Conservation (phyloP, 2,797 vertebrate genomes). For the Manis crassicaudata region DNA sequence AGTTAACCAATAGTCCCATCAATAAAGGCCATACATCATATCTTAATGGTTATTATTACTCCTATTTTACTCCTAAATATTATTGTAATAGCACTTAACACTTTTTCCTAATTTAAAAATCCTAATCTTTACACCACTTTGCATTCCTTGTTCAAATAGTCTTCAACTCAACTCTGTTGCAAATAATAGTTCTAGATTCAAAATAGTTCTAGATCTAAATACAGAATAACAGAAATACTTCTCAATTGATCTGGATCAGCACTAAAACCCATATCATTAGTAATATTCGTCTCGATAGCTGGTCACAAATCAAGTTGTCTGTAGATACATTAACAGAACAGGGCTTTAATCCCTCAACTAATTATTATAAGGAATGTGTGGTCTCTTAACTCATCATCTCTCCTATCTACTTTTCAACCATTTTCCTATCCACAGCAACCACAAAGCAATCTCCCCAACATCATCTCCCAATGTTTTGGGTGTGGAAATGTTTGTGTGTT, state of each 20-base stretch:
- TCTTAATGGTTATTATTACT: not conserved
- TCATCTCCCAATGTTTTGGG: not conserved
- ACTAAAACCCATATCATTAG: not conserved
- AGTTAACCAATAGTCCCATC: not conserved
- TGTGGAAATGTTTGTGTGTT: not conserved
- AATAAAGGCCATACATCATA: not conserved
- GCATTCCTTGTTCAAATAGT: conserved; percentile 4
- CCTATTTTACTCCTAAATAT: not conserved
- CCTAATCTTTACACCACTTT: not conserved
- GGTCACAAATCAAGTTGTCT: not conserved
- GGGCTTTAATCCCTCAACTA: not conserved
- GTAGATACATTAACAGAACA: not conserved
- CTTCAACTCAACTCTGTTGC: conserved; percentile 6
- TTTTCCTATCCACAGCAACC: not conserved
- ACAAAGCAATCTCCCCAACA: not conserved
- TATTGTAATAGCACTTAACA: not conserved
- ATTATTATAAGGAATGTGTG: not conserved
- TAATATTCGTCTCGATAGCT: not conserved
- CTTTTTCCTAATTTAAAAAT: conserved; percentile 10
- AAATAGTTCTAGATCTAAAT: not conserved
- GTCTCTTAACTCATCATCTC: not conserved
- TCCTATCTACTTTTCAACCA: not conserved
- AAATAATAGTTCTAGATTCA: not conserved
- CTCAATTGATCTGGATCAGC: not conserved
- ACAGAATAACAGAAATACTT: not conserved